These are phyloP conservation scores for Metacarcinus magister DNA, from an alignment of 2,888 invertebrate species.

Conservation along the genomic window DNA sequence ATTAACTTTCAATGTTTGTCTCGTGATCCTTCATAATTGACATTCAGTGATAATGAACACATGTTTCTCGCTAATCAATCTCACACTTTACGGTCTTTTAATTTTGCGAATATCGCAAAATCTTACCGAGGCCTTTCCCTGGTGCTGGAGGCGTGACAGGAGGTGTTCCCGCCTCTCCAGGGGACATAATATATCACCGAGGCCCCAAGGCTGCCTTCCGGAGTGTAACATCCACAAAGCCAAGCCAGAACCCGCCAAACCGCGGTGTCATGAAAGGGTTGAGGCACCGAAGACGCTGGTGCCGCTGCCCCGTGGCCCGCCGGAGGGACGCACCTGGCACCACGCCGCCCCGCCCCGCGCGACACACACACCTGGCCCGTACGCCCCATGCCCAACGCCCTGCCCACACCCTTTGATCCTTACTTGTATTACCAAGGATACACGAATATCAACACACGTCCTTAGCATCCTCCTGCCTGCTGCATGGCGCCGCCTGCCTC, in stretches of 20 bases:
- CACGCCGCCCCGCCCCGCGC: neutral
- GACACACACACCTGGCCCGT: neutral
- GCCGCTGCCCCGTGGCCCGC: neutral
- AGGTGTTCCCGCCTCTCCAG: neutral
- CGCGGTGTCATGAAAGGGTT: conserved; percentile 39
- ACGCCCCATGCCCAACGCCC: too few species aligned
- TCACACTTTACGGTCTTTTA: conserved; percentile 46
- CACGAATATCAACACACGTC: neutral
- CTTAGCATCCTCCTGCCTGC: neutral
- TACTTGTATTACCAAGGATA: neutral
- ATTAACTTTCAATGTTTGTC: conserved; percentile 57
- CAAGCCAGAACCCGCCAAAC: neutral
- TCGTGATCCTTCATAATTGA: conserved; percentile 59
- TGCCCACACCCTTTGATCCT: neutral
- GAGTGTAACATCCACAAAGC: neutral
- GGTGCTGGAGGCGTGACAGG: neutral
- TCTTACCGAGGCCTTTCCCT: neutral
- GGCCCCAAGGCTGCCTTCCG: neutral
- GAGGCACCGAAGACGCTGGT: conserved; percentile 48
- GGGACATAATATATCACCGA: neutral
- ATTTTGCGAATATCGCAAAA: conserved; percentile 38
- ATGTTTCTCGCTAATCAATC: conserved; percentile 55
- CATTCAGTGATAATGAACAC: conserved; percentile 58
- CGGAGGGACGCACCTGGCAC: neutral
- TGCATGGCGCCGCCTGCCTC: too few species aligned